phyloP scores from a whole-genome alignment of 1,140 invertebrate genomes.

The Berghia stephanieae region DNA sequence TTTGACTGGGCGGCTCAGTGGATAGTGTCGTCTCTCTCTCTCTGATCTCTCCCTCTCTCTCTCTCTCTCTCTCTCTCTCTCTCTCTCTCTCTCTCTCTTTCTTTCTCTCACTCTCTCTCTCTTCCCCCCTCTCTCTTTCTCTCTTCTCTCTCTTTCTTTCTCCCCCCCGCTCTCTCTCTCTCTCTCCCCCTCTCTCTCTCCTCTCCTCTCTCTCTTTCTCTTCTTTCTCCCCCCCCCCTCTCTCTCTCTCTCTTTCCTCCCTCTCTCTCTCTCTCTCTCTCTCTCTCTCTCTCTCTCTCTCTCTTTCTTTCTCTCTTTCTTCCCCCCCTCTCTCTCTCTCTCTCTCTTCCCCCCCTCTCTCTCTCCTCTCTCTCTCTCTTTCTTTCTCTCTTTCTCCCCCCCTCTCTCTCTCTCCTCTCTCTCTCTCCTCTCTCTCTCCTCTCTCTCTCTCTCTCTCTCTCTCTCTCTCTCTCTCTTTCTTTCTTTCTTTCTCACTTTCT shows the following conservation, averaged over 20 bases:
- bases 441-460: constrained; percentile 22
- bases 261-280: not conserved
- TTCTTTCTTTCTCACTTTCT: not conserved
- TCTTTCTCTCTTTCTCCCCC: not conserved
- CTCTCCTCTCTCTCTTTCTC: not conserved
- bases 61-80: not conserved
- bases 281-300: not conserved
- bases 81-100: not conserved
- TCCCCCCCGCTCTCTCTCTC: too few species aligned
- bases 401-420: not conserved
- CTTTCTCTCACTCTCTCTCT: not conserved
- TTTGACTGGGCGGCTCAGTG: too few species aligned
- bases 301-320: not conserved
- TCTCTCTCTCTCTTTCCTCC: not conserved
- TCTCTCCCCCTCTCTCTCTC: not conserved
- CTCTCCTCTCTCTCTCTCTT: not conserved
- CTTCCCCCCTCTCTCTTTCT: not conserved
- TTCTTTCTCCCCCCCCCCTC: not conserved
- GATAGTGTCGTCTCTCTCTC: too few species aligned
- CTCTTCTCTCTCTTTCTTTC: too few species aligned
- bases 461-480: constrained; percentile 5
- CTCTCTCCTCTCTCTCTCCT: constrained; percentile 12
- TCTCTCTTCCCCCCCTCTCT: not conserved
- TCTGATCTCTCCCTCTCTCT: not conserved
- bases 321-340: not conserved